Evolutionary conservation across 2,113 vertebrate genomes (phyloP).

Genomic region (Polypterus senegalus): DNA sequence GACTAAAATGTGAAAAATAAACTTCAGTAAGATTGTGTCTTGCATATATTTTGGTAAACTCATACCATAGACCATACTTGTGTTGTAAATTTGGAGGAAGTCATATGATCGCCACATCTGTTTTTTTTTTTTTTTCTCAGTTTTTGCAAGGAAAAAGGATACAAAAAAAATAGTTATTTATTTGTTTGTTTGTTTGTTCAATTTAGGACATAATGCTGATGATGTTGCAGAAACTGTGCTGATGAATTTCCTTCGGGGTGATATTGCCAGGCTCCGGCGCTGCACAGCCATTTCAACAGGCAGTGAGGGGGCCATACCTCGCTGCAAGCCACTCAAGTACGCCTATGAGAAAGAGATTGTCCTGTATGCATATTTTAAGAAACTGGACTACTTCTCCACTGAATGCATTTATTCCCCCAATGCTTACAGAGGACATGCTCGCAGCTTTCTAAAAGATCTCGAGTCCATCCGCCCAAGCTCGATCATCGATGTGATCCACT

Average conservation of each 20-base stretch:
- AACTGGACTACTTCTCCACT: constrained; percentile 77
- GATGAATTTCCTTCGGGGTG: constrained; percentile 79
- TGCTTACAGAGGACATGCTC: constrained; percentile 69
- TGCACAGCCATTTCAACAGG: constrained; percentile 56
- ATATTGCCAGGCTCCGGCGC: constrained; percentile 60
- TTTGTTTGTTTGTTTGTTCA: too few species aligned
- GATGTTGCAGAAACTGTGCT: constrained; percentile 75
- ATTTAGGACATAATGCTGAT: constrained; percentile 73
- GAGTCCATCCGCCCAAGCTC: constrained; percentile 66
- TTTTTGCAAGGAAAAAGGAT: too few species aligned
- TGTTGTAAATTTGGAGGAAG: too few species aligned
- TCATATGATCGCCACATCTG: too few species aligned
- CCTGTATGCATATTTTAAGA: constrained; percentile 80
- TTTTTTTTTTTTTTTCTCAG: too few species aligned
- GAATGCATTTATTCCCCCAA: constrained; percentile 79
- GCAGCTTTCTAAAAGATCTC: constrained; percentile 67
- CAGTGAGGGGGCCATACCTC: constrained; percentile 55
- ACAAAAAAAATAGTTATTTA: too few species aligned
- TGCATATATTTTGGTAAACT: too few species aligned
- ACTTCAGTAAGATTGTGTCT: too few species aligned
- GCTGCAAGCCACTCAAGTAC: constrained; percentile 77
- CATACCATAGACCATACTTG: too few species aligned
- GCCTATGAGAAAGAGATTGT: constrained; percentile 87
- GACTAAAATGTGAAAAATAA: too few species aligned
- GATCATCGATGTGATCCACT: constrained; percentile 74